Base-by-base conservation (phyloP, 2,113 vertebrate genomes). In the Xenopus laevis region DNA sequence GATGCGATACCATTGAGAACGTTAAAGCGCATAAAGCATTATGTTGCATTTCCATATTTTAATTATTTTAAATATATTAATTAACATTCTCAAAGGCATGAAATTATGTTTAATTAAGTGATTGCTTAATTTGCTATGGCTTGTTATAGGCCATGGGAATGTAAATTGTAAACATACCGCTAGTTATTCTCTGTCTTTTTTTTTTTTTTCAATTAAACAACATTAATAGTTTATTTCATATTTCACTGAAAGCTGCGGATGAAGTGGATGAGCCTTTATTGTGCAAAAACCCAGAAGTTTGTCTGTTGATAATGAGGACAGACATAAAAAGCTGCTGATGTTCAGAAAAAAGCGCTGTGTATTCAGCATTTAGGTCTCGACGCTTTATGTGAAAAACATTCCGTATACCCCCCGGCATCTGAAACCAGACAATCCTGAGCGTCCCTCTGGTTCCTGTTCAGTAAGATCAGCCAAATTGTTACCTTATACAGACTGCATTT, bases 81-180 rank as follows among this genome's bases (percentile, higher is more conserved):
- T 58, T 58, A 65, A 53, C 55, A 46, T 21, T 66, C 40, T 74
- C 33, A 8, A 45, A 58, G 65, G 71, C 71, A 59, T 74, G 52
- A 66, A 45, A 65, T 74, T 2, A 20, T 13, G 18, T 66, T 58
- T 74, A 74, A 74, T 66, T 66, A 30, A 18, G 63, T 63, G 30
- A 74, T 66, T 66, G 33, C 13, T 66, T 59, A 57, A 74, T 47
- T 46, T 46, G 45, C 4, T 65, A 46, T 66, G 63, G 52, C 55
- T 40, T 46, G 52, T 58, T 17, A 65, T 50, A 45, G 61, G 45
- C 23, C 63, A 58, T 40, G 44, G 30, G 46, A 47, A 65, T 55
- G 61, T 23, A 64, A 72, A 65, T 72, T 20, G 47, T 27, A 55
- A n/a, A 57, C 62, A 45, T 10, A 61, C n/a, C 27, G 13, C 20